Conservation (phyloP, 2,888 invertebrate species). For the Gastrophysa polygoni region DNA sequence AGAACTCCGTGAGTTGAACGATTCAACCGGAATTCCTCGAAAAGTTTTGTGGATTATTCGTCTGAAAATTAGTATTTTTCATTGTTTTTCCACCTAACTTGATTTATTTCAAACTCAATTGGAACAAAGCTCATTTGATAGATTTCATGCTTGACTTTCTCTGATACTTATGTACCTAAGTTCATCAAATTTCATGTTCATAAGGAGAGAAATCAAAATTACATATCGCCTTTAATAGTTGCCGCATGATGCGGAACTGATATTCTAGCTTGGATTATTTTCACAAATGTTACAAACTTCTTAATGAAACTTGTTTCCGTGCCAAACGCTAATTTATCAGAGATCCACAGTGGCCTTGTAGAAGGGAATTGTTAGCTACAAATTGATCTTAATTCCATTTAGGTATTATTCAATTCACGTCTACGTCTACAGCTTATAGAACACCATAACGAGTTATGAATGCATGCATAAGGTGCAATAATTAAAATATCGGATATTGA, state of each 20-base stretch:
- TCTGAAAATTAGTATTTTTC: too few species aligned
- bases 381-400: constrained; percentile 4
- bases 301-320: constrained; percentile 6
- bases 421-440: background rate
- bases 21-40: too few species aligned
- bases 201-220: too few species aligned
- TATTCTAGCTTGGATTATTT: background rate
- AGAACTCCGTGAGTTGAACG: too few species aligned
- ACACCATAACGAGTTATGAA: background rate
- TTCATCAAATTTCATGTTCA: too few species aligned
- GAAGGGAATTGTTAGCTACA: background rate
- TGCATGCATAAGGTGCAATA: background rate
- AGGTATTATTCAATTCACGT: constrained; percentile 6
- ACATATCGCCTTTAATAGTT: background rate
- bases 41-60: too few species aligned
- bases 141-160: too few species aligned
- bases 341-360: background rate
- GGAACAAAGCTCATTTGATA: too few species aligned
- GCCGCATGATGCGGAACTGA: background rate
- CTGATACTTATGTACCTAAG: too few species aligned
- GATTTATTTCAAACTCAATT: too few species aligned
- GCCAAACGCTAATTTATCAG: constrained; percentile 9
- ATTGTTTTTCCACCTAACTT: too few species aligned
- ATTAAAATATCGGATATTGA: background rate
- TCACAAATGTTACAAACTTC: constrained; percentile 3